Evolutionary conservation across 2,113 vertebrate species (phyloP), one percentile per base, ranked within the genome.

Genomic region (Eidolon helvum): DNA sequence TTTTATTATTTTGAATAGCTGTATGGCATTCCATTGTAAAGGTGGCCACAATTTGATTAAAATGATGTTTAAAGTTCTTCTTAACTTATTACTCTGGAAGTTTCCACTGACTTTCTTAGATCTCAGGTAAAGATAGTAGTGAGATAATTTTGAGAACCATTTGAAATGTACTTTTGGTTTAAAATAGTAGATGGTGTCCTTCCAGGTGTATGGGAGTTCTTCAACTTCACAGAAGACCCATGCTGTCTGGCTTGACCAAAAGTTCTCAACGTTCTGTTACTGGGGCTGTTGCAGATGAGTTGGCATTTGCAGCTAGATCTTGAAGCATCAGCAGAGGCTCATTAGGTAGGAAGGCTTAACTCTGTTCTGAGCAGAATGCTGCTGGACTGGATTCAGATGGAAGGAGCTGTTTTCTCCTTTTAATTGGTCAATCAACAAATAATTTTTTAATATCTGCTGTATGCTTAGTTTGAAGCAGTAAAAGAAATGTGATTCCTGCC

Each of bases 341-440:
- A n/a, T 9, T 48, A 57, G 55, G 45, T 30, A 74, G 43, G 66
- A 90, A 45, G n/a, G 10, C 38, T 94, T 26, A 33, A 35, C 26
- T 96, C 55, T 79, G 21, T 50, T 83, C 26, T 55, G 55, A 77
- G 45, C 57, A 79, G 91, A 94, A 93, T 21, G 68, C 48, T 4
- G 22, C 48, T 79, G 40, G 55, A 71, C 66, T 50, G 57, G 94
- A 79, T 94, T 96, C 77, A 65, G 10, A 4, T 4, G 33, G 50
- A 18, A 69, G 38, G 19, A 22, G 22, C 43, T 50, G 26, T 66
- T 83, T 83, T 53, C 78, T 95, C 77, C 92, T 94, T 78, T 78
- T 77, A 95, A 95, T 87, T 24, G 0, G 80, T 93, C 89, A 78
- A 53, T 95, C 66, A 86, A 91, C 96, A 97, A 95, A 91, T 80